Conservation (phyloP, 2,113 vertebrate genomes). For the Oenanthe oenanthe region DNA sequence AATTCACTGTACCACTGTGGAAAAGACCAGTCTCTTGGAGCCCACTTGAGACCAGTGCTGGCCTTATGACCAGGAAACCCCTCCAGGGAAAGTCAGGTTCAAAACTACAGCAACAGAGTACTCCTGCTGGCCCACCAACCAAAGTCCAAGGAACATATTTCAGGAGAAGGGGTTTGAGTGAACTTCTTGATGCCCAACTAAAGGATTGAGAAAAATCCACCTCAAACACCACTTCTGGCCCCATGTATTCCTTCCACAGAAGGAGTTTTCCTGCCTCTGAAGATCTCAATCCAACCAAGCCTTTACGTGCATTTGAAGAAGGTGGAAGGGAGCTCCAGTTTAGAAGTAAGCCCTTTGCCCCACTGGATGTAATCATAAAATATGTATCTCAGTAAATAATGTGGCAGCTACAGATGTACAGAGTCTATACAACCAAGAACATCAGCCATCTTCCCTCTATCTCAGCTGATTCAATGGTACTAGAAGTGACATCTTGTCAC, state of each 20-base stretch:
- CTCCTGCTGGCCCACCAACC: background rate
- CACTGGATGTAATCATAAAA: rapidly evolving
- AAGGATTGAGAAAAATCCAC: background rate
- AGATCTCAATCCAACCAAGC: background rate
- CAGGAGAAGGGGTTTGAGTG: background rate
- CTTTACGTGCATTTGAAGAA: background rate
- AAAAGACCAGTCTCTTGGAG: background rate
- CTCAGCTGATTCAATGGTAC: background rate
- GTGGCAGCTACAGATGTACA: background rate
- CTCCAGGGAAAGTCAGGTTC: background rate
- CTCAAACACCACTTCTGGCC: background rate
- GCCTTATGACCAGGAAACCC: background rate
- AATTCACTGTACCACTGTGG: background rate
- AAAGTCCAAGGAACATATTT: rapidly evolving
- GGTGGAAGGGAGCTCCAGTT: background rate
- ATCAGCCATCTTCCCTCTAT: background rate
- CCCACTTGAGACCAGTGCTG: background rate
- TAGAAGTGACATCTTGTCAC: background rate
- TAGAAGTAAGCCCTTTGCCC: background rate
- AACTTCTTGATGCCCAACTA: background rate
- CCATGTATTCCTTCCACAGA: background rate
- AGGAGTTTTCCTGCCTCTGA: background rate
- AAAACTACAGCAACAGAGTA: background rate
- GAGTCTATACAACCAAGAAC: rapidly evolving
- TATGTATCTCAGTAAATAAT: rapidly evolving